Evolutionary conservation across 2,113 vertebrate species (phyloP).

Genomic region (Nothobranchius kuhntae): DNA sequence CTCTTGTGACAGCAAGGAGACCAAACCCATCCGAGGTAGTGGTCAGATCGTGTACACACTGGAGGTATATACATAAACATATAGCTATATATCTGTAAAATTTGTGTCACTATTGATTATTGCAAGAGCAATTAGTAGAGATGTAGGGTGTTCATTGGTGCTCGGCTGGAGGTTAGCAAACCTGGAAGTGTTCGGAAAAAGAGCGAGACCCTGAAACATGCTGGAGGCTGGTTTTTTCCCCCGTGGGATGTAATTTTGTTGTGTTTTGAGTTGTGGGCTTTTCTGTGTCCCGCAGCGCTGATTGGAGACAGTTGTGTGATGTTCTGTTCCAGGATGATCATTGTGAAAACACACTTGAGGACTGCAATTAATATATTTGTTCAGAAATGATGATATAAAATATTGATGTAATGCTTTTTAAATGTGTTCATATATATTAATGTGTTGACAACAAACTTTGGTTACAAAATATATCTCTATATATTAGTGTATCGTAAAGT

Average conservation of each 20-base stretch:
- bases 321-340: conserved; percentile 56
- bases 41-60: conserved; percentile 75
- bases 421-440: conserved; percentile 75
- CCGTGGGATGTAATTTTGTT: conserved; percentile 40
- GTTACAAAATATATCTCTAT: conserved; percentile 73
- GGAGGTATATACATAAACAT: conserved; percentile 77
- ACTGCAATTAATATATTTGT: conserved; percentile 72
- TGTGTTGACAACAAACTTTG: conserved; percentile 70
- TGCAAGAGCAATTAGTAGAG: conserved; percentile 61
- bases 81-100: conserved; percentile 76
- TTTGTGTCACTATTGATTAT: conserved; percentile 72
- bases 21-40: conserved; percentile 59
- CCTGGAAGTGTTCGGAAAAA: conserved; percentile 49
- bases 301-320: conserved; percentile 46
- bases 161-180: conserved; percentile 54
- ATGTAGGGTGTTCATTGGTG: conserved; percentile 59
- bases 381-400: conserved; percentile 70
- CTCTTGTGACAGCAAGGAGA: conserved; percentile 63
- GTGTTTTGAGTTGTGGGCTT: conserved; percentile 55
- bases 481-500: conserved; percentile 77
- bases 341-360: conserved; percentile 56
- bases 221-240: conserved; percentile 26
- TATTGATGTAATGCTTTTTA: conserved; percentile 81
- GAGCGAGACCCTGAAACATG: conserved; percentile 41
- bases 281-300: conserved; percentile 39